Percentiles rank a stretch among this genome's conserved stretches.
These are phyloP conservation scores for Lycaon pictus DNA, from an alignment of 2,113 vertebrate species.

Conservation along the genomic window DNA sequence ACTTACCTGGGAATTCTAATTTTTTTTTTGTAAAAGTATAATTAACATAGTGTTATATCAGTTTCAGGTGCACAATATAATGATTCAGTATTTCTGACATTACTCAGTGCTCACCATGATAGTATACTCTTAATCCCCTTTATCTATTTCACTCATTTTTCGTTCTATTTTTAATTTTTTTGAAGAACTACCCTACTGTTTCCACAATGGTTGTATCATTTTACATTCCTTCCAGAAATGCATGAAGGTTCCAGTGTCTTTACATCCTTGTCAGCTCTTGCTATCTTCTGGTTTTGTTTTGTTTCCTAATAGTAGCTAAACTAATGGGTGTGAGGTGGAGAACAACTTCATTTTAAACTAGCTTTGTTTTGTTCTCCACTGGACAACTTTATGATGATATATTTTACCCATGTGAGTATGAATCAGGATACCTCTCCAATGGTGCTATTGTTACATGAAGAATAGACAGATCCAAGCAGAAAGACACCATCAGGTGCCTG, in stretches of 20 bases:
- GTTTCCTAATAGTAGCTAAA: not conserved
- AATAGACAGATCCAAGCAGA: not conserved
- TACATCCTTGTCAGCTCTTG: not conserved
- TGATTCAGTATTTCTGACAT: not conserved
- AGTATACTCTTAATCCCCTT: not conserved
- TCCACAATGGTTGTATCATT: not conserved
- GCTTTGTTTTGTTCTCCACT: not conserved
- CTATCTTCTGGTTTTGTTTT: not conserved
- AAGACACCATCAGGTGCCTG: not conserved
- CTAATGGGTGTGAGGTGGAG: not conserved
- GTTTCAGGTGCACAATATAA: not conserved
- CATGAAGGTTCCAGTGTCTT: not conserved
- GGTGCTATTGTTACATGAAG: not conserved
- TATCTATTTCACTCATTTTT: not conserved
- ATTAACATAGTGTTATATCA: not conserved
- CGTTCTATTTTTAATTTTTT: not conserved
- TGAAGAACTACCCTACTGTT: not conserved
- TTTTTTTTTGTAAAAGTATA: not conserved
- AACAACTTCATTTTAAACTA: not conserved
- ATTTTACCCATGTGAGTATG: not conserved
- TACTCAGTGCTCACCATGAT: not conserved
- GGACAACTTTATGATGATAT: no score
- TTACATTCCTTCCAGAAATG: not conserved
- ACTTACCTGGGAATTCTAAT: no score
- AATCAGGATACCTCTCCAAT: not conserved